A percentile compares a stretch with the other conserved stretches of the same genome.
Evolutionary conservation across 2,113 vertebrate species (phyloP).

Genomic region (Zapornia atra): DNA sequence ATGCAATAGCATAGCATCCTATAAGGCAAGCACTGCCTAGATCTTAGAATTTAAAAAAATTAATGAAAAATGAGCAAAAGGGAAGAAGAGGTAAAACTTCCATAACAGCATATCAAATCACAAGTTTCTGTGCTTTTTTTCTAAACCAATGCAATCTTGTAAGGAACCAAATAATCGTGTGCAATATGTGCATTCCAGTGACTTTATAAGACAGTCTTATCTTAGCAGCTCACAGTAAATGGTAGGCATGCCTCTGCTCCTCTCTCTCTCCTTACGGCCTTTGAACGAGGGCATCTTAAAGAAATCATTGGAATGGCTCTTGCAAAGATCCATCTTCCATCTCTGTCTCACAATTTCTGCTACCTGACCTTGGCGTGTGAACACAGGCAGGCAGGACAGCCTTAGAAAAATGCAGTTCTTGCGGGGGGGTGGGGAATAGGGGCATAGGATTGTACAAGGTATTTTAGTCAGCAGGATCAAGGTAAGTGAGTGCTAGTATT

Average conservation of each 20-base stretch:
- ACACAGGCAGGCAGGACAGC: not conserved
- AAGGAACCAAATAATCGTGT: not conserved
- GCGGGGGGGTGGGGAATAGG: fast-evolving
- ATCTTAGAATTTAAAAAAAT: not conserved
- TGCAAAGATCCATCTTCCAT: not conserved
- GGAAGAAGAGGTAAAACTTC: not conserved
- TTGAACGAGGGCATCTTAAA: not conserved
- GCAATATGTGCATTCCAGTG: not conserved
- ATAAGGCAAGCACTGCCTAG: not conserved
- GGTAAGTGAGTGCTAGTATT: not conserved
- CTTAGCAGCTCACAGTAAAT: not conserved
- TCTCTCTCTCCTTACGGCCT: not conserved
- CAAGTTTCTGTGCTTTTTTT: not conserved
- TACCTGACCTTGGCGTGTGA: not conserved
- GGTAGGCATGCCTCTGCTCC: not conserved
- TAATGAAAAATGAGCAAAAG: not conserved
- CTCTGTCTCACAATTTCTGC: not conserved
- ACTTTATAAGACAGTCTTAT: not conserved
- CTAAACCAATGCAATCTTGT: not conserved
- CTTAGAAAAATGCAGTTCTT: not conserved
- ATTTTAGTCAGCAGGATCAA: not conserved
- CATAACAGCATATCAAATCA: not conserved
- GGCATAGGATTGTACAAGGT: too few relatives aligned
- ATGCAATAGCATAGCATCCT: not conserved
- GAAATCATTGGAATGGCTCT: not conserved